These are phyloP conservation scores for Pluvialis apricaria DNA, from an alignment of 2,113 vertebrate species.

Conservation along the genomic window DNA sequence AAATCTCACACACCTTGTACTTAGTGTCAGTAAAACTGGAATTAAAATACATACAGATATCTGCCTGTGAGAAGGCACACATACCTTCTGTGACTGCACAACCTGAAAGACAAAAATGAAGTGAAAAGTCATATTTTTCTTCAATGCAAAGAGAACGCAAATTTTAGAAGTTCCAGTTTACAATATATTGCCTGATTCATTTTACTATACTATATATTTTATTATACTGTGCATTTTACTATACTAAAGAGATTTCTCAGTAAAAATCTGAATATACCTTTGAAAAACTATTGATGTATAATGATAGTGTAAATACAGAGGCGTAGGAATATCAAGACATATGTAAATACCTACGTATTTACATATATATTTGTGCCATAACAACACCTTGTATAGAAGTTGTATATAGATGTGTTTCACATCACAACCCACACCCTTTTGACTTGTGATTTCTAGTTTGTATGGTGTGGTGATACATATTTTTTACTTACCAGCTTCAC, in stretches of 20 bases:
- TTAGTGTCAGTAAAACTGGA: neutral
- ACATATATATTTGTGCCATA: neutral
- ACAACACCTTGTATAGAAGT: neutral
- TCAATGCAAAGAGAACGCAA: neutral
- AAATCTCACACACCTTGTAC: neutral
- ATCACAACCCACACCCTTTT: neutral
- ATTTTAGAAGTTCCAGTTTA: neutral
- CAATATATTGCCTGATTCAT: neutral
- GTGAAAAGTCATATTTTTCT: neutral
- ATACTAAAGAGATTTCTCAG: neutral
- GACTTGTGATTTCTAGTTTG: neutral
- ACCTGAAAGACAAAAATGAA: constrained; percentile 45
- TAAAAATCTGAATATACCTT: neutral
- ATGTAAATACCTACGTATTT: neutral
- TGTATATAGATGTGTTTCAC: neutral
- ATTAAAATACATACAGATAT: neutral
- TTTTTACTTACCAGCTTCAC: constrained; percentile 15
- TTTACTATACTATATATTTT: neutral
- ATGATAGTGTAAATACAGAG: neutral
- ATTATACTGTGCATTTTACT: neutral
- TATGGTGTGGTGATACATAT: accelerated
- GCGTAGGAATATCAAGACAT: neutral
- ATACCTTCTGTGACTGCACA: constrained; percentile 34
- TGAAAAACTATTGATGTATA: neutral
- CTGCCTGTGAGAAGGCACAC: neutral